phyloP scores from a whole-genome alignment of 2,888 invertebrate genomes.

The Eucriotettix oculatus region DNA sequence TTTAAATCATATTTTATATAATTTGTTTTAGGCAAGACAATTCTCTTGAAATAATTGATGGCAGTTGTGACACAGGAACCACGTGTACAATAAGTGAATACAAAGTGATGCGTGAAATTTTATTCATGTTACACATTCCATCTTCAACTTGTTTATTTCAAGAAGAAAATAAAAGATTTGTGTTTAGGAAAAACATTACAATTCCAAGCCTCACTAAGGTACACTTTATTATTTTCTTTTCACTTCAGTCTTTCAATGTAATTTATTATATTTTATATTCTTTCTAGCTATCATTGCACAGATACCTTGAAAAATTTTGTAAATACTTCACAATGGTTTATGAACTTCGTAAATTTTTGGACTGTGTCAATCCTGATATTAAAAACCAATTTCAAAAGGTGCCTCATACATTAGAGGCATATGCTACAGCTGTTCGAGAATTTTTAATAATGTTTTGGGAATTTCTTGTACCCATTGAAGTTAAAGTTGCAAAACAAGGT shows the following conservation, averaged over 20 bases:
- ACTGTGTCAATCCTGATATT: neutral
- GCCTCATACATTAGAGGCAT: conserved; percentile 29
- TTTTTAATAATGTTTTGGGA: conserved; percentile 24
- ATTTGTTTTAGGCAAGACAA: too few relatives aligned
- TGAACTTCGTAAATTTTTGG: conserved; percentile 22
- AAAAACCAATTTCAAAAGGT: conserved; percentile 1
- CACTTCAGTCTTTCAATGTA: neutral
- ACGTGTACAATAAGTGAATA: conserved; percentile 16
- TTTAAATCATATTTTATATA: too few relatives aligned
- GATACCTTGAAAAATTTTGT: conserved; percentile 19
- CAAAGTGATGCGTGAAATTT: conserved; percentile 23
- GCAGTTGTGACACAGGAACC: neutral
- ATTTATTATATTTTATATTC: neutral
- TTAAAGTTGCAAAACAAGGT: conserved; percentile 24
- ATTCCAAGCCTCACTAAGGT: conserved; percentile 22
- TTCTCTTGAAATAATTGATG: too few relatives aligned
- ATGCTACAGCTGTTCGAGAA: conserved; percentile 26
- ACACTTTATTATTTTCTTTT: neutral
- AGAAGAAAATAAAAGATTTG: conserved; percentile 8
- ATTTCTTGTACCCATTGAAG: conserved; percentile 25
- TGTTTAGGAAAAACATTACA: conserved; percentile 17
- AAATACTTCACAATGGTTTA: conserved; percentile 18
- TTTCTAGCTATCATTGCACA: conserved; percentile 18
- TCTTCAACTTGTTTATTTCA: conserved; percentile 21
- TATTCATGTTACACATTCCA: conserved; percentile 25